These are phyloP conservation scores for Rhyzopertha dominica DNA, from an alignment of 1,140 invertebrate genomes.

Conservation along the genomic window DNA sequence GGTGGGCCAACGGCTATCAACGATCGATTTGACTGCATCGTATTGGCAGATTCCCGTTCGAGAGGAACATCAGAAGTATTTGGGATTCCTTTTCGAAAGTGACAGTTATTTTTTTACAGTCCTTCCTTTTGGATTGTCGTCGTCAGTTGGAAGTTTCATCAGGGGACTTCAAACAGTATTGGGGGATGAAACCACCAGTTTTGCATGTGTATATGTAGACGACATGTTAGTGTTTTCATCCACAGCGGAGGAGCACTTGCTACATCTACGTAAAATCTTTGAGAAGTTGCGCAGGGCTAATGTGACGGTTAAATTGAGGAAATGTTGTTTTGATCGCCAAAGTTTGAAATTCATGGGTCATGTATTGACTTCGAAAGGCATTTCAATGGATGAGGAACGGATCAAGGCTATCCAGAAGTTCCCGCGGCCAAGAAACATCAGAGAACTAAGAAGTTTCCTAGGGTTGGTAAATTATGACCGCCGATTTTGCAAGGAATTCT, in stretches of 20 bases:
- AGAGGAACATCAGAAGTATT: constrained; percentile 4
- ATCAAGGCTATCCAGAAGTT: constrained; percentile 8
- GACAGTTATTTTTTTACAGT: constrained; percentile 9
- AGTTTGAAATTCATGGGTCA: constrained; percentile 25
- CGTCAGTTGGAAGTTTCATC: background rate
- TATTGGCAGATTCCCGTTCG: constrained; percentile 13
- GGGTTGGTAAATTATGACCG: constrained; percentile 10
- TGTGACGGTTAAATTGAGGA: background rate
- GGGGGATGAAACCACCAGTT: background rate
- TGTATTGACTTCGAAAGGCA: background rate
- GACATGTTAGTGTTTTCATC: constrained; percentile 7
- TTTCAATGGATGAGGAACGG: background rate
- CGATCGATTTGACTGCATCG: constrained; percentile 9
- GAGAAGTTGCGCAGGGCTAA: background rate
- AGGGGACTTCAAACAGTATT: constrained; percentile 5
- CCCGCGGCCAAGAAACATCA: background rate
- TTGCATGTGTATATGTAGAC: constrained; percentile 6
- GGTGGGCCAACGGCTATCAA: constrained; percentile 1
- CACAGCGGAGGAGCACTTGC: background rate
- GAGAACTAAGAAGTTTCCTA: constrained; percentile 6
- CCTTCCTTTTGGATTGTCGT: constrained; percentile 7
- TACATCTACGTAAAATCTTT: constrained; percentile 9
- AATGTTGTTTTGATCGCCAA: too few species aligned
- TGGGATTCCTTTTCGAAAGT: constrained; percentile 2
- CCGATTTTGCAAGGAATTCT: constrained; percentile 5